phyloP scores from a whole-genome alignment of 2,888 invertebrate genomes.

The Imbricaverruca yamaguchii region DNA sequence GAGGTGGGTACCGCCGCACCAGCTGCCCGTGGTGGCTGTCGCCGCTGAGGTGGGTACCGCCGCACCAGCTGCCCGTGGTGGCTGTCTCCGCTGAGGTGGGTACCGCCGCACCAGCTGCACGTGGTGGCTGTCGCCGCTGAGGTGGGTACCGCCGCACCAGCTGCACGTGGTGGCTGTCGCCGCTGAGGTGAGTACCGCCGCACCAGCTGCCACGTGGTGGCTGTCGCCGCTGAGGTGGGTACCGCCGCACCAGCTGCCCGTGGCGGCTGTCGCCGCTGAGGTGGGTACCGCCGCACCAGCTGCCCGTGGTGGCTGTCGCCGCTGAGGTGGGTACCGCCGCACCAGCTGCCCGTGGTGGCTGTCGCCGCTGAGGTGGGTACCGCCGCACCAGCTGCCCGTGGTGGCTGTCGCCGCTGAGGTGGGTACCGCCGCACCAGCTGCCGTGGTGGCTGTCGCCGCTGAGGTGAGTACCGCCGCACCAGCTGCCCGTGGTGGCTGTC shows the following conservation, averaged over 20 bases:
- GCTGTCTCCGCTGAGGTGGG: not conserved
- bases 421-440: not conserved
- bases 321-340: not conserved
- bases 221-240: not conserved
- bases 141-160: not conserved
- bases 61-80: too few species aligned
- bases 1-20: not conserved
- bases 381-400: too few species aligned
- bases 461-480: not conserved
- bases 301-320: not conserved
- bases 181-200: not conserved
- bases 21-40: too few species aligned
- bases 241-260: not conserved
- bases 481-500: too few species aligned
- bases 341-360: too few species aligned
- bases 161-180: not conserved
- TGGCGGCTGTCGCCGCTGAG: not conserved
- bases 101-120: not conserved
- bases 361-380: not conserved
- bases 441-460: not conserved
- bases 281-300: not conserved
- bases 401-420: not conserved
- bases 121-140: not conserved
- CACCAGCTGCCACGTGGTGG: too few species aligned
- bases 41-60: not conserved